Conservation (phyloP, 2,797 vertebrate species). For the Coilia nasus region DNA sequence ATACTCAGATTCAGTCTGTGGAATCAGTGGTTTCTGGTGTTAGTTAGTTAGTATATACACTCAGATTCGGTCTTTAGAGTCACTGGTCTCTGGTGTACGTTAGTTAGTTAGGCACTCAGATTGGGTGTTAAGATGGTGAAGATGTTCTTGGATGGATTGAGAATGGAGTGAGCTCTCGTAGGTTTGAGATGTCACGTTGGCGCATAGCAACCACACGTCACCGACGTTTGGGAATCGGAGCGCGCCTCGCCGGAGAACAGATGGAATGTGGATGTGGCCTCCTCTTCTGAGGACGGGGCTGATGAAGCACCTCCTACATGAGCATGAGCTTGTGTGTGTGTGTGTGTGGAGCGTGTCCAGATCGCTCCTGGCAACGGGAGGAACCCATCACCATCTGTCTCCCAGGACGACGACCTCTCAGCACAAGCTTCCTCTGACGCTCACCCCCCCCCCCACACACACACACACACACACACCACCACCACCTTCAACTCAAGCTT, state of each 20-base stretch:
- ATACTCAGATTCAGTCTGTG: too few species aligned
- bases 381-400: conserved; percentile 66
- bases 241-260: conserved; percentile 61
- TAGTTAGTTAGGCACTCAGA: too few species aligned
- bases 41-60: neutral
- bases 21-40: neutral
- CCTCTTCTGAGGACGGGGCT: conserved; percentile 57
- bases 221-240: conserved; percentile 21
- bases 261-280: conserved; percentile 64
- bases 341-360: conserved; percentile 63
- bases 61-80: too few species aligned
- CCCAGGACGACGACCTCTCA: conserved; percentile 60
- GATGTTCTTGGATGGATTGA: too few species aligned
- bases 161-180: too few species aligned
- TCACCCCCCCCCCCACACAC: neutral
- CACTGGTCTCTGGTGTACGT: too few species aligned
- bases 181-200: neutral
- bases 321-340: conserved; percentile 58
- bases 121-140: too few species aligned
- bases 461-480: neutral
- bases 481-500: too few species aligned
- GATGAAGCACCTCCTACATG: conserved; percentile 66
- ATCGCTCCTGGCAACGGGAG: conserved; percentile 58
- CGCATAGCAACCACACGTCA: conserved; percentile 13
- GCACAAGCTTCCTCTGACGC: conserved; percentile 36